These are phyloP conservation scores for Dallia pectoralis DNA, from an alignment of 2,797 vertebrate species.

Conservation along the genomic window DNA sequence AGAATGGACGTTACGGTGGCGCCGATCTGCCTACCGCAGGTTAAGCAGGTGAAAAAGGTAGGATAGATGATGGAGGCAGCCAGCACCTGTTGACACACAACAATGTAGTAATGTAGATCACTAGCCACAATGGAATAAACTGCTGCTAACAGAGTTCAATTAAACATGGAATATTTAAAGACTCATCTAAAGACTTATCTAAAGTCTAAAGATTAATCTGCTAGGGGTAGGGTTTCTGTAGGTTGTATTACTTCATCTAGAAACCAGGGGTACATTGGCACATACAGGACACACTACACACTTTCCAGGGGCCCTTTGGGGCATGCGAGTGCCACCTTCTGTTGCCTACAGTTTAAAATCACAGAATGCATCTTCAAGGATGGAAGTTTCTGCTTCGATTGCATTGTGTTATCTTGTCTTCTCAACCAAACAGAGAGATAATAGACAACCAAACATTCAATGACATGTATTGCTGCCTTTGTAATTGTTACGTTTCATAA, in stretches of 20 bases:
- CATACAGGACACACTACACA: too few species aligned
- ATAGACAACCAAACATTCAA: background rate
- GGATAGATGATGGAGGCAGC: slow-evolving; percentile 82
- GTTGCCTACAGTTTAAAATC: too few species aligned
- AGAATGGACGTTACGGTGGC: slow-evolving; percentile 75
- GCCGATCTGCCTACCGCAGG: slow-evolving; percentile 50
- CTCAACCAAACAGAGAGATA: background rate
- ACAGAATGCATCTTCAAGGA: background rate
- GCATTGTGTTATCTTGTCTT: background rate
- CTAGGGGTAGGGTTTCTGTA: background rate
- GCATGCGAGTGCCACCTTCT: too few species aligned
- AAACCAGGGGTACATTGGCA: too few species aligned
- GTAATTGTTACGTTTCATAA: background rate
- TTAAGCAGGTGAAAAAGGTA: slow-evolving; percentile 25
- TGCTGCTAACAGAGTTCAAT: background rate
- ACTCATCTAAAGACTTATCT: background rate
- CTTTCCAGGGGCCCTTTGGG: too few species aligned
- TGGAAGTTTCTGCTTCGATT: background rate
- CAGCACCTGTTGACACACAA: slow-evolving; percentile 61
- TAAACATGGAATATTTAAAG: background rate
- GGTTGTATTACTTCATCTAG: background rate
- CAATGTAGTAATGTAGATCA: background rate
- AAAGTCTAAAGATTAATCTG: background rate
- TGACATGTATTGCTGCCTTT: background rate
- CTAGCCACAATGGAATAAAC: background rate